Evolutionary conservation across 2,888 invertebrate genomes (phyloP), one percentile per base, ranked within the genome.

Genomic region (Spodoptera exigua): DNA sequence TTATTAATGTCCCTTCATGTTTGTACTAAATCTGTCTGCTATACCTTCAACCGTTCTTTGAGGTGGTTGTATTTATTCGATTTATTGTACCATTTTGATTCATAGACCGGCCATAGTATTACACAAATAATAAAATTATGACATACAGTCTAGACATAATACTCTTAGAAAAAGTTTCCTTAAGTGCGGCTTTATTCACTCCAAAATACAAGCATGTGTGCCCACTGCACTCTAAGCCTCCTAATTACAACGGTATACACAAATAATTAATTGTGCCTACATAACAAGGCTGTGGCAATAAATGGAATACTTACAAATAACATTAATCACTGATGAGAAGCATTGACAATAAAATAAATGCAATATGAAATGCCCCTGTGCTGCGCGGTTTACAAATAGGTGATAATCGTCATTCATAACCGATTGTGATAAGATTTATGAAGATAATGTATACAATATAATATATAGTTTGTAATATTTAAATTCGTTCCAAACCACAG

Each of bases 351-450:
- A 71, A 67, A 56, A 52, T 47, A 44, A 34, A 56, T 27, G 9
- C 46, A 47, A 63, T 63, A 37, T 56, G 41, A 40, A 52, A 3
- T 32, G 32, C 32, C 51, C 41, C 44, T 27, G 37, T 35, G 21
- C 35, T 36, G 13, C 41, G 12, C 55, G 35, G 41, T 51, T 62
- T 44, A 48, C 43, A 69, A 69, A 21, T 41, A 39, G 36, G 48
- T 61, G 40, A 49, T 61, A 52, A 48, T 48, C 35, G 45, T 39
- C 49, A 65, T 46, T 49, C 65, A 55, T 46, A 56, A 58, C 54
- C 27, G 51, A 66, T 69, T 69, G 67, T 66, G 51, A 69, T 66
- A 72, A 66, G 47, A 45, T 44, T 39, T 37, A 65, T 58, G 10
- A 51, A 27, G 11, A 46, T 39, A 37, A n/a, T n/a, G n/a, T 39